Evolutionary conservation across 2,888 invertebrate genomes (phyloP), one percentile per base, ranked within the genome.

Genomic region (Dione vanillae): DNA sequence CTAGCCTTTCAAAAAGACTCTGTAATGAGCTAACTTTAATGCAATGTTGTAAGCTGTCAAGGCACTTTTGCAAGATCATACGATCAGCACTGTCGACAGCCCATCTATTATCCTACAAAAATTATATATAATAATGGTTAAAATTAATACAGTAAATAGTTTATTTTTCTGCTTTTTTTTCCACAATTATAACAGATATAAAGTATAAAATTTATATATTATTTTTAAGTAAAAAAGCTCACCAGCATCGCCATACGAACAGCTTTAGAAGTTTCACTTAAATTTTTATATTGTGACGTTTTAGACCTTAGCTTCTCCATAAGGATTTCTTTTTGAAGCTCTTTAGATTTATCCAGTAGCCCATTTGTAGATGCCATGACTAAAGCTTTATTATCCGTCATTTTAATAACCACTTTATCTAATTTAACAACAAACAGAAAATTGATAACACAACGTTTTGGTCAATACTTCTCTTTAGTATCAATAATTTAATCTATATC

Each of bases 221-320:
- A 41, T 47, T 1, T 45, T 41, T 37, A n/a, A 35, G 2, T n/a
- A 16, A 47, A 35, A 41, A 49, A 41, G 88, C 94, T 84, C 94
- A 97, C 97, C 91, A 97, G 92, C 90, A 98, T 94, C 69, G 97
- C 95, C 96, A 97, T 97, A 78, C 98, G 95, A 78, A 98, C 95
- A 78, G 96, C 96, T 91, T 98, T 98, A 20, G 98, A 96, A 75
- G 97, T 97, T 85, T 98, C 98, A 71, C 95, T 94, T 85, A 98
- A 95, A 74, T 96, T 95, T 90, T 97, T 97, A 79, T 95, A 96
- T 77, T 97, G 97, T 65, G 95, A 94, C 74, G 96, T 95, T 92
- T 98, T 97, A 54, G 97, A 96, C 70, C 98, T 95, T 66, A 99
- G 92, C 84, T 97, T 97, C 85, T 98, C 98, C 98, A 99, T 98